Conservation (phyloP, 2,888 invertebrate genomes). For the Drosophila leonis region DNA sequence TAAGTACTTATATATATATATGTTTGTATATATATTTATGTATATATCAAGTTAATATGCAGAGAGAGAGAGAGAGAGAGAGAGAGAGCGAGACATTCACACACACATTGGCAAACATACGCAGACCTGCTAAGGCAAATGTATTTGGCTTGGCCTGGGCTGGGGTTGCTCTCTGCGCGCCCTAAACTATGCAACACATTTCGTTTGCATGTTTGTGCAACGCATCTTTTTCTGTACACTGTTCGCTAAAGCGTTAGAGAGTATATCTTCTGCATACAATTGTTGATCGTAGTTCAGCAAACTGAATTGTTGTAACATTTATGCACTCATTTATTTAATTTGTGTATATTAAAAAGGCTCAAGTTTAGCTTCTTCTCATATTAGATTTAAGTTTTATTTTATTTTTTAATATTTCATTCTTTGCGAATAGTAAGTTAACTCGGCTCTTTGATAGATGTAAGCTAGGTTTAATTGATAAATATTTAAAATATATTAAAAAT, state of each 20-base stretch:
- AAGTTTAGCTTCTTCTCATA: too few species aligned
- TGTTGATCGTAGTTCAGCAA: neutral
- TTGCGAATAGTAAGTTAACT: too few species aligned
- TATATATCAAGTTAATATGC: conserved; percentile 74
- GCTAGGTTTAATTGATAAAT: too few species aligned
- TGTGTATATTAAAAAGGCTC: too few species aligned
- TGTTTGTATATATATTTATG: conserved; percentile 44
- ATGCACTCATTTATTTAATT: neutral
- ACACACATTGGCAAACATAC: conserved; percentile 25
- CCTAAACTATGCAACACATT: conserved; percentile 79
- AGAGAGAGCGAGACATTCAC: neutral
- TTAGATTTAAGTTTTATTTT: neutral
- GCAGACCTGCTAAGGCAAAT: conserved; percentile 16
- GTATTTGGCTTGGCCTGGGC: conserved; percentile 22
- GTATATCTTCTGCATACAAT: neutral
- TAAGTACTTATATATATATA: conserved; percentile 32
- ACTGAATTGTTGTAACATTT: neutral
- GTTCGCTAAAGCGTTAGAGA: neutral
- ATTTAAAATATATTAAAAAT: too few species aligned
- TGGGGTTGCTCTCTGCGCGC: conserved; percentile 23
- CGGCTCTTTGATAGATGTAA: too few species aligned
- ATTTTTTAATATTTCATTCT: neutral
- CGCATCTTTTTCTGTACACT: conserved; percentile 28
- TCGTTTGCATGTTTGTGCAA: conserved; percentile 70
- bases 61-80: neutral